Conservation (phyloP, 1,140 invertebrate genomes). For the Ceratoteleas bidentatus region DNA sequence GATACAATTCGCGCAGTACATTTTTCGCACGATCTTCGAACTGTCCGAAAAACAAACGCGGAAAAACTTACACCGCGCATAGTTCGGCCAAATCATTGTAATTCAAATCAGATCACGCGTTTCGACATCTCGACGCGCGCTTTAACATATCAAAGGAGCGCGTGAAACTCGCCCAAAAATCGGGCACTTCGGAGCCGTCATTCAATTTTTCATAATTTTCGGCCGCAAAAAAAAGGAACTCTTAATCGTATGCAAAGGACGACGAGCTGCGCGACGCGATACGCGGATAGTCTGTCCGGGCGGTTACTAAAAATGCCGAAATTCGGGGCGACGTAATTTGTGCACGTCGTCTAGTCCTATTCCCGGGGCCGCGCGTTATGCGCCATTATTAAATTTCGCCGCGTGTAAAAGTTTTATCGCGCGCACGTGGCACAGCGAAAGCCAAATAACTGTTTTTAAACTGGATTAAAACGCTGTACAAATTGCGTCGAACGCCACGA, state of each 20-base stretch:
- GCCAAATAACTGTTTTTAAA: constrained; percentile 59
- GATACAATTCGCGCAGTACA: constrained; percentile 1
- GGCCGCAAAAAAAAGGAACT: neutral
- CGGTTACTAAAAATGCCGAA: constrained; percentile 33
- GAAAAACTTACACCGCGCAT: no score
- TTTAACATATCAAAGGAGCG: no score
- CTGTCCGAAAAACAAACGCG: no score
- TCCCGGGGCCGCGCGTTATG: constrained; percentile 40
- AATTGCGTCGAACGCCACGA: constrained; percentile 56
- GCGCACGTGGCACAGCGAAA: constrained; percentile 27
- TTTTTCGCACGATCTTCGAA: no score
- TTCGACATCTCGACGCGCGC: no score
- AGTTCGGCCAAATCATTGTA: no score
- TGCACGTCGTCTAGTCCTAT: constrained; percentile 58
- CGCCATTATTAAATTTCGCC: constrained; percentile 54
- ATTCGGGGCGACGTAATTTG: constrained; percentile 55
- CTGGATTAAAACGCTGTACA: constrained; percentile 59
- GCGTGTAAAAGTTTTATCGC: constrained; percentile 55
- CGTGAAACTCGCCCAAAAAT: no score
- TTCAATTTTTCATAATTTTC: no score
- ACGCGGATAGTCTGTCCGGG: constrained; percentile 14
- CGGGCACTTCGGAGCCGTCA: no score
- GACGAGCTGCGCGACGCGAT: constrained; percentile 25
- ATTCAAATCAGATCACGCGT: no score
- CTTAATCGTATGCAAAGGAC: constrained; percentile 25